Percentiles rank a stretch among this genome's conserved stretches.
phyloP scores from a whole-genome alignment of 2,113 vertebrate species.

The Tonatia bakeri region DNA sequence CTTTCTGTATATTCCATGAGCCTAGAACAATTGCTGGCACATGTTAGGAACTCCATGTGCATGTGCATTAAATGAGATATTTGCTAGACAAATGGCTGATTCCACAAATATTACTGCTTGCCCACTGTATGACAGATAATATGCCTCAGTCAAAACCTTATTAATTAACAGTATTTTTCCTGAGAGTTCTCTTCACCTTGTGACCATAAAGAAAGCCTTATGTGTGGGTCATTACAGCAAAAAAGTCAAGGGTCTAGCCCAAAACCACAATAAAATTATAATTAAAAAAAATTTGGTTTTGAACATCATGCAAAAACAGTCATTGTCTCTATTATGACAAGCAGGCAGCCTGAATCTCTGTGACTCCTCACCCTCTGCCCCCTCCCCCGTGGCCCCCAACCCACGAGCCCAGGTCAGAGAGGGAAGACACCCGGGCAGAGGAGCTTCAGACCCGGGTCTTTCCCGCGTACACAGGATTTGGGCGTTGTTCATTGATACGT shows the following conservation, averaged over 20 bases:
- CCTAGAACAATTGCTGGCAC: neutral
- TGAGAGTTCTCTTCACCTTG: neutral
- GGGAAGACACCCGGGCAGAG: too few species aligned
- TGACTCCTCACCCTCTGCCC: neutral
- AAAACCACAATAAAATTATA: neutral
- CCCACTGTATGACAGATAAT: neutral
- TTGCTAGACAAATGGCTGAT: neutral
- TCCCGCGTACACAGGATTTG: neutral
- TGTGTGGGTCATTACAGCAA: neutral
- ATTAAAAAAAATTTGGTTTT: neutral
- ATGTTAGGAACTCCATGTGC: neutral
- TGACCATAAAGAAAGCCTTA: neutral
- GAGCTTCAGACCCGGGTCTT: neutral
- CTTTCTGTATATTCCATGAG: neutral
- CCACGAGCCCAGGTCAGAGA: neutral
- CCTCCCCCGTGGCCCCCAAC: neutral
- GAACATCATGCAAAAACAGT: neutral
- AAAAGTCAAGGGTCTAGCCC: neutral
- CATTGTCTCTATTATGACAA: neutral
- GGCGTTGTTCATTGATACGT: neutral
- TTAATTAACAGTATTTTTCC: neutral
- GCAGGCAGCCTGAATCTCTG: neutral
- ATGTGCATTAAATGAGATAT: neutral
- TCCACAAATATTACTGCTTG: neutral
- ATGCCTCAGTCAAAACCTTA: neutral